Evolutionary conservation across 2,888 invertebrate species (phyloP), one percentile per base, ranked within the genome.

Genomic region (Apomyelois bistriatella): DNA sequence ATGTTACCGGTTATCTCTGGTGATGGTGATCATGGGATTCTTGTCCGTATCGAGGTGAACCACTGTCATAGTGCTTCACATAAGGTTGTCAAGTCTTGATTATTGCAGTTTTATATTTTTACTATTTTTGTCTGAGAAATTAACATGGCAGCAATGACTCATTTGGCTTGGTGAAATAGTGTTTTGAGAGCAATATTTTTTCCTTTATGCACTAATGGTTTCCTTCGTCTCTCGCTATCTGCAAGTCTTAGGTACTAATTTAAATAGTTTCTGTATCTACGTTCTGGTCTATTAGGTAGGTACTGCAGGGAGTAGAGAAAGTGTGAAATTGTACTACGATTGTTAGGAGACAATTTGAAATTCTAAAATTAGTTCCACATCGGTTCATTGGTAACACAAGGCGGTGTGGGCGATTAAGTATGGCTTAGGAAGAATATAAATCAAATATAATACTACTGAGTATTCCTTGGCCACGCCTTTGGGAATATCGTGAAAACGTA

Each of bases 311-410:
- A 46, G 7, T 10, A 32, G 32, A n/a, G 46, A 46, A 46, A 46
- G 46, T 46, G 46, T 46, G 46, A 46, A 46, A 15, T 43, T 43
- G 17, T 12, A 3, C 13, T 13, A 13, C 43, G 13, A 46, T 46
- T 46, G 46, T 46, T 32, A 16, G 15, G 32, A 30, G 46, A 46
- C 46, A 46, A 32, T 46, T 46, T 15, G 30, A 46, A 30, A 46
- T 46, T 32, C 46, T 16, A 10, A 46, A 46, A 46, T 46, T 46
- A 32, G 46, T 46, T 46, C 35, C 46, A 46, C 46, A 10, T 12
- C 28, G 42, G 6, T 37, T 37, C 13, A 32, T n/a, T 46, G 15
- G 8, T 15, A 13, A 32, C 32, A 15, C 32, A 46, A 32, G 32
- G 1, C 4, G 12, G 3, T 32, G 32, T 46, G 30, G 15, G 30